Evolutionary conservation across 2,113 vertebrate genomes (phyloP).

Genomic region (Pygoscelis adeliae): DNA sequence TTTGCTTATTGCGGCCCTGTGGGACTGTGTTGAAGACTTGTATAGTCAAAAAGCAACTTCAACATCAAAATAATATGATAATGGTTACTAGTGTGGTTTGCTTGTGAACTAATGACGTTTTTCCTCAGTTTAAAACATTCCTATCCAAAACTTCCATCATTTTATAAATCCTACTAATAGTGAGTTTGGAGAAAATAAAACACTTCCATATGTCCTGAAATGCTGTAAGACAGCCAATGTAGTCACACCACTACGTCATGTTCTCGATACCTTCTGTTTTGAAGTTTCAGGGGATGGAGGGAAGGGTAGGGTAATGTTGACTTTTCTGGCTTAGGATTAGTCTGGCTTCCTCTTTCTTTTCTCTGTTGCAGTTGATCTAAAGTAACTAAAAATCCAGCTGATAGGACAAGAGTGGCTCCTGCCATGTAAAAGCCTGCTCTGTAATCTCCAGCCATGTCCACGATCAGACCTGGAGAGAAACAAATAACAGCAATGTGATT

Average conservation of each 20-base stretch:
- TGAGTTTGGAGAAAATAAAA: background rate
- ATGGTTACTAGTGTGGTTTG: background rate
- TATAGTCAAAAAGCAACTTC: background rate
- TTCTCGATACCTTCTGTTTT: background rate
- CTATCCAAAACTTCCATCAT: background rate
- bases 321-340: background rate
- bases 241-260: background rate
- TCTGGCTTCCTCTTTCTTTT: background rate
- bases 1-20: accelerated
- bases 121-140: background rate
- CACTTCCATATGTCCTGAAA: background rate
- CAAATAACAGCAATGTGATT: background rate
- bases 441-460: constrained; percentile 47
- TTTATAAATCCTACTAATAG: background rate
- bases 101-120: background rate
- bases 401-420: constrained; percentile 30
- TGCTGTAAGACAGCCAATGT: background rate
- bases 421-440: constrained; percentile 58
- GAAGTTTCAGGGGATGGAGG: background rate
- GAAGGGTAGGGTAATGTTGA: background rate
- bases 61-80: background rate
- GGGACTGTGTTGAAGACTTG: background rate
- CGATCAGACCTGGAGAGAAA: constrained; percentile 39
- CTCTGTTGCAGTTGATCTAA: constrained; percentile 40
- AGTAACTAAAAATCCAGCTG: constrained; percentile 39